Percentiles rank a stretch among this genome's conserved stretches.
These are phyloP conservation scores for Oryctes rhinoceros DNA, from an alignment of 1,140 invertebrate species.

Conservation along the genomic window DNA sequence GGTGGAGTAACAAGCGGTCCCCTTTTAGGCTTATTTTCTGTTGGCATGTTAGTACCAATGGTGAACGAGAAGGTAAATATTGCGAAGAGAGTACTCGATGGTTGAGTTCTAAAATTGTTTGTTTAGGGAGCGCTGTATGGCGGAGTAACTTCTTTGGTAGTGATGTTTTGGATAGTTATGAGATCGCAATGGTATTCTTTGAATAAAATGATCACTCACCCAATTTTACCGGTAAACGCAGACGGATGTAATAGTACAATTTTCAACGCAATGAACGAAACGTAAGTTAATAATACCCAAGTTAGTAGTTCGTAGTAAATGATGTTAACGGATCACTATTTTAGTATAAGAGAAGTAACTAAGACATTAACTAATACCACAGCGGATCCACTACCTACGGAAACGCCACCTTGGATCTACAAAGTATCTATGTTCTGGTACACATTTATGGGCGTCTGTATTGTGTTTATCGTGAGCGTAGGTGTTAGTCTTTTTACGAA, in stretches of 20 bases:
- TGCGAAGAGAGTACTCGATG: neutral
- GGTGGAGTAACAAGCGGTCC: slow-evolving; percentile 72
- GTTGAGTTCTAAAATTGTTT: neutral
- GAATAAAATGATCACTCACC: slow-evolving; percentile 24
- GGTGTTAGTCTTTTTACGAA: slow-evolving; percentile 39
- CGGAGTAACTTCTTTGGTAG: neutral
- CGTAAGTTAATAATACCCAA: slow-evolving; percentile 8
- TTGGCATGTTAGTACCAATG: slow-evolving; percentile 75
- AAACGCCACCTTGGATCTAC: slow-evolving; percentile 25
- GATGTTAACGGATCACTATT: neutral
- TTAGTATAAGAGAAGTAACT: neutral
- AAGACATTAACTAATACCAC: neutral
- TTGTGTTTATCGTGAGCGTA: slow-evolving; percentile 23
- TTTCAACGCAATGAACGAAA: neutral
- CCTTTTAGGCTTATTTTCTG: slow-evolving; percentile 70
- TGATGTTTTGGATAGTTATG: slow-evolving; percentile 32
- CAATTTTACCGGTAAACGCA: slow-evolving; percentile 8
- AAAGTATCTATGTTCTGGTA: slow-evolving; percentile 39
- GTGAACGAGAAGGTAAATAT: slow-evolving; percentile 65
- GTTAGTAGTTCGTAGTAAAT: neutral
- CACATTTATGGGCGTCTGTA: slow-evolving; percentile 20
- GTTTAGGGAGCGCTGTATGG: slow-evolving; percentile 34
- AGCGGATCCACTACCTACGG: neutral
- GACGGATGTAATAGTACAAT: slow-evolving; percentile 33
- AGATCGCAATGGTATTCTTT: slow-evolving; percentile 20